Evolutionary conservation across 1,140 invertebrate genomes (phyloP), one percentile per base, ranked within the genome.

Genomic region (Lepidurus apus): DNA sequence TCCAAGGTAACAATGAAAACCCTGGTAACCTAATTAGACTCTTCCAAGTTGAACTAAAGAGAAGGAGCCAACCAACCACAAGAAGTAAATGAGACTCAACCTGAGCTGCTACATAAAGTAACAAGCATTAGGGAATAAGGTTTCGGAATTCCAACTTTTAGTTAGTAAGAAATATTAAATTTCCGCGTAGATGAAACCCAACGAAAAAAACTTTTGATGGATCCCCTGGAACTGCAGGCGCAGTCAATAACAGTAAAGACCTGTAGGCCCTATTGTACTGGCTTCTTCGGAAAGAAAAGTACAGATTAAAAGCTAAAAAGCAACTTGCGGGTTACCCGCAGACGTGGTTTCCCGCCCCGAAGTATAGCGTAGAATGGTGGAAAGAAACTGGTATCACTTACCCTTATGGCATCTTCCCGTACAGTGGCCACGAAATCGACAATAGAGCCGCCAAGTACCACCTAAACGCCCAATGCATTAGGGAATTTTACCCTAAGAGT

Each of bases 401-500:
- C 92, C 88, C 90, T 88, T 80, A 93, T 85, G 74, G 87, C 82
- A 24, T 88, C 84, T 47, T 91, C 89, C 43, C 88, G 85, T 42
- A 93, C 84, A 80, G 89, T 88, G 45, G 91, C 88, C 4, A 91
- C 88, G 74, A 91, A 90, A 84, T 97, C 95, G 45, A 95, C 84
- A 80, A 93, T 90, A 7, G 92, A 89, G 11, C 92, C 94, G 13
- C 95, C 95, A 80, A 96, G 90, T n/a, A 96, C 91, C 9, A 95
- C 88, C 88, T 94, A 87, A 83, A 34, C 34, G 34, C 34, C 34
- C 34, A 34, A 34, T 34, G 34, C 34, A 34, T 34, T 34, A 34
- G 34, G 34, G 34, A 34, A 34, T 34, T 34, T 34, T 34, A 34
- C 34, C 34, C 34, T 34, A 34, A 34, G 34, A 34, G 34, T 34